Base-by-base conservation (phyloP, 2,113 vertebrate species). In the Mastomys natalensis region DNA sequence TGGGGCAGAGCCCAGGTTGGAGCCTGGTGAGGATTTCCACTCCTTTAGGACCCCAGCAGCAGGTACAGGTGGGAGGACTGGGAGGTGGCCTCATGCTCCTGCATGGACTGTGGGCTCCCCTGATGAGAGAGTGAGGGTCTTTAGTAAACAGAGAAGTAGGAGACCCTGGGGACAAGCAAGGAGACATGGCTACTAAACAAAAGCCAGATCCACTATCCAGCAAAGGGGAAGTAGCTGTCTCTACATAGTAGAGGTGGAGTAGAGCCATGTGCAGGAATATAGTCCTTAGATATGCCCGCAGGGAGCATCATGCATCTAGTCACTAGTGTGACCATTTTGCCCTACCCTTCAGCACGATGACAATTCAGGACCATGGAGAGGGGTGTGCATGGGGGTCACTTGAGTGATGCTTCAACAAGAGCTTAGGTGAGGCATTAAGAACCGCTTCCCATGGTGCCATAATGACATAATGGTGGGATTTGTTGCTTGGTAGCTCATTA, bases 51-150 rank as follows among this genome's bases (percentile, higher is more conserved):
- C 97, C 37, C 98, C 93, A 99, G 96, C 62, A 99, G 96, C 37
- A 99, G 98, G 80, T 98, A 97, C 19, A 99, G 96, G 96, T 99
- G 99, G 12, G 87, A 45, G 5, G 96, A 98, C 16, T 98, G 93
- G 0, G 98, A 98, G 0, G 94, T 68, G 19, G 89, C 98, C 17
- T 99, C 99, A 1, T 99, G 99, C 24, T 99, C 98, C 94, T 98
- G 98, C 3, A 98, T 40, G 85, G 98, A 98, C 66, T 99, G 98
- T 53, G 94, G 72, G 93, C 93, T 98, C 0, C 99, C 99, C 99
- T 99, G 96, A 48, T 1, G 12, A 87, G 34, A 87, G 48, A 87
- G 22, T 53, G 0, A n/a, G 48, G 5, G 19, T 37, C 66, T 13
- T 95, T 76, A 98, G 0, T n/a, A 72, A 9, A 51, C 22, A 8